Base-by-base conservation (phyloP, 2,888 invertebrate species). In the Drosophila stalkeri region DNA sequence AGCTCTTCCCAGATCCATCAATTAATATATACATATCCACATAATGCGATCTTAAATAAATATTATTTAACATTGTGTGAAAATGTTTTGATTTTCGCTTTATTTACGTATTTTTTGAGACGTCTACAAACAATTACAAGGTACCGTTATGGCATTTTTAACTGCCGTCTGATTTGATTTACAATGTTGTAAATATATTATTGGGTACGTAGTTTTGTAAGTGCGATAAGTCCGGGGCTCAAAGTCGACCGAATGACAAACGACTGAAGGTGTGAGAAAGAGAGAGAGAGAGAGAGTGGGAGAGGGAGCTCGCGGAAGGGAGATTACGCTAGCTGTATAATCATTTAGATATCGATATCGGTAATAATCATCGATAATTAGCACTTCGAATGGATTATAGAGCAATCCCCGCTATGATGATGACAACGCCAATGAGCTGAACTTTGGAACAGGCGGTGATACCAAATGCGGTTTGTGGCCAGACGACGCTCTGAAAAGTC, bases 401-500 rank as follows among this genome's bases (percentile, higher is more conserved):
- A 39, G n/a, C 56, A 41, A 49, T 14, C 39, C 49, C 33, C 35
- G 27, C 44, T 41, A 23, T 31, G 59, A 54, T 31, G 59, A 54
- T 52, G 27, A 59, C 64, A 37, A 54, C 61, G 54, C 31, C n/a
- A 54, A 43, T 41, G 39, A 43, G 31, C 14, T 71, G 52, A 56
- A 77, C 77, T 80, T 77, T 80, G 80, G 61, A 73, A 20, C 59
- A 46, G 52, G 44, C 46, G 46, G 23, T 39, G 31, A 52, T 44
- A 65, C 8, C 18, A 44, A 4, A 16, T 27, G 31, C 27, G 39
- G 20, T 56, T 43, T 46, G 37, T 37, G 43, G 8, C 23, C 37
- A 43, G 59, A 31, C 41, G 59, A 20, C 41, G 39, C 14, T 20
- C 43, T 43, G 43, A 18, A 7, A 51, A 37, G 18, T 18, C 37